Conservation (phyloP, 2,113 vertebrate species). For the Zapornia atra region DNA sequence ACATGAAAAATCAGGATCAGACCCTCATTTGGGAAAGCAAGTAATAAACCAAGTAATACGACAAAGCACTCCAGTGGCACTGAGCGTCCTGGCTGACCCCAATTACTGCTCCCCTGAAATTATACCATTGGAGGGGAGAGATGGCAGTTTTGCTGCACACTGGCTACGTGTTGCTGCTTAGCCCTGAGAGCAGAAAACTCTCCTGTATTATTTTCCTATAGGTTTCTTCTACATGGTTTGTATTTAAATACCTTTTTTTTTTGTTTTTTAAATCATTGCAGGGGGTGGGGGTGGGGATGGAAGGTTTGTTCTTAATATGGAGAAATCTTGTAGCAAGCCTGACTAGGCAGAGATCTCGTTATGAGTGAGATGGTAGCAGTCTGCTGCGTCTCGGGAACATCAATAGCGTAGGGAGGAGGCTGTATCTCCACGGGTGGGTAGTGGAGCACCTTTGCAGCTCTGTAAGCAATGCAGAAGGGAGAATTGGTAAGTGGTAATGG, state of each 20-base stretch:
- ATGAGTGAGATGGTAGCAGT: constrained; percentile 27
- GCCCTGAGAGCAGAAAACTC: constrained; percentile 21
- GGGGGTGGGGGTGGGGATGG: neutral
- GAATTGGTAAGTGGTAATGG: neutral
- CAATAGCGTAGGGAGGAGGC: neutral
- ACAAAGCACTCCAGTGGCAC: neutral
- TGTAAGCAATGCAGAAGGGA: neutral
- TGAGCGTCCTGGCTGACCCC: constrained; percentile 27
- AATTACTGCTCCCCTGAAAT: constrained; percentile 52
- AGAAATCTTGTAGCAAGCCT: constrained; percentile 32
- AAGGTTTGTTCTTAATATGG: constrained; percentile 1
- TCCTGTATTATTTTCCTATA: constrained; percentile 14
- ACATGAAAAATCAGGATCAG: constrained; percentile 15
- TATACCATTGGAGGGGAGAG: neutral
- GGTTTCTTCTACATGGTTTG: constrained; percentile 43
- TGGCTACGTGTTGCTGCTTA: neutral
- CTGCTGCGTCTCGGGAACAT: constrained; percentile 1
- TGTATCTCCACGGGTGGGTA: neutral
- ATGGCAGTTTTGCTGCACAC: neutral
- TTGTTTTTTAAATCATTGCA: neutral
- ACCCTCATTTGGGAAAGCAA: constrained; percentile 38
- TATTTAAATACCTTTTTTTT: constrained; percentile 54
- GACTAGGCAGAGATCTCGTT: constrained; percentile 20
- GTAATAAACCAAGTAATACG: neutral
- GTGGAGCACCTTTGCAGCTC: neutral